Conservation (phyloP, 2,888 invertebrate species). For the Himalopsyche tibetana region DNA sequence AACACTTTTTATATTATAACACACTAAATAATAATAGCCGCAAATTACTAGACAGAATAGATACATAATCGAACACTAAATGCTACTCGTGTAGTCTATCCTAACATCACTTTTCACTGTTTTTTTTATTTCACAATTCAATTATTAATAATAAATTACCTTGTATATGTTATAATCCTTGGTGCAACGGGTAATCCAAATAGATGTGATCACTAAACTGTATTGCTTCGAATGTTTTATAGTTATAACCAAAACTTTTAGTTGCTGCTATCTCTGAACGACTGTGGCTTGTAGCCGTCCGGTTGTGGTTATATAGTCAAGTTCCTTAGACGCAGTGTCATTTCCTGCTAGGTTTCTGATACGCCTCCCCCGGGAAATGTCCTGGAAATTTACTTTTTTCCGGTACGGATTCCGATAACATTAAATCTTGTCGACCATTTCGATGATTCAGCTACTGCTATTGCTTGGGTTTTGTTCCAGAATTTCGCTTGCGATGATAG, state of each 20-base stretch:
- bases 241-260: neutral
- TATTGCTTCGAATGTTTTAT: neutral
- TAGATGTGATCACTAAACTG: neutral
- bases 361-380: slow-evolving; percentile 19
- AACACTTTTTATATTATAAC: no score
- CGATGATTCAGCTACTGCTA: neutral
- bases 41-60: no score
- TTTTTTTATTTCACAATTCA: neutral
- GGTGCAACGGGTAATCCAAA: neutral
- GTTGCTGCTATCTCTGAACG: slow-evolving; percentile 2
- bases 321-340: neutral
- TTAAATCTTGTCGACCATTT: neutral
- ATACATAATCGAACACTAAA: no score
- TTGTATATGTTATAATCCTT: neutral
- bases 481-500: neutral
- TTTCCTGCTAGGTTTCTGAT: neutral
- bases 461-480: neutral
- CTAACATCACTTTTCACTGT: neutral
- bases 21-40: no score
- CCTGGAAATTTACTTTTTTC: slow-evolving; percentile 8
- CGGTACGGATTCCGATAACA: neutral
- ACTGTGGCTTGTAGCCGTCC: neutral
- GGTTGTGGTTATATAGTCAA: slow-evolving; percentile 26
- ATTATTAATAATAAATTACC: neutral
- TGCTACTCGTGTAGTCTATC: no score